Evolutionary conservation across 1,140 invertebrate genomes (phyloP).

Genomic region (Lepidurus packardi): DNA sequence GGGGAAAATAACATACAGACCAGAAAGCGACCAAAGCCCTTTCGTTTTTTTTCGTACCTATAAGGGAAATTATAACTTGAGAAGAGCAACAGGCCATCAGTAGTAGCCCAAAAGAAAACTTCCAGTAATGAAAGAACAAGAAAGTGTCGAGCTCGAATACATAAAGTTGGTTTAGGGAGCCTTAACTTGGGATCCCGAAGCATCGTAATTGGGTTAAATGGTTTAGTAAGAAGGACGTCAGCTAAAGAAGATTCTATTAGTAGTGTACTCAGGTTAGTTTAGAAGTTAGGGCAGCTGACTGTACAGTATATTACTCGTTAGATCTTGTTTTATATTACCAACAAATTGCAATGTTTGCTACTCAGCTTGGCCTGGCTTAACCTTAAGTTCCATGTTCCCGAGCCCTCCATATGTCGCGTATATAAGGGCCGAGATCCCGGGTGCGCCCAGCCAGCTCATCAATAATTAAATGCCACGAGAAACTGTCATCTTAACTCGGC

Average conservation of each 20-base stretch:
- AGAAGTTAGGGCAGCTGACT: too few species aligned
- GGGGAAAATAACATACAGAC: not conserved
- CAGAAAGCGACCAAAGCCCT: not conserved
- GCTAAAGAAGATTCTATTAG: constrained; percentile 20
- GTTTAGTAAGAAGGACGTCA: not conserved
- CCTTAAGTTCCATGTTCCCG: too few species aligned
- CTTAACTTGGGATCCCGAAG: not conserved
- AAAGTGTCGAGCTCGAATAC: not conserved
- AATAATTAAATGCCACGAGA: too few species aligned
- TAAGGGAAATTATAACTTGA: not conserved
- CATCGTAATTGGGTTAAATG: constrained; percentile 10
- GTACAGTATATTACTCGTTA: not conserved
- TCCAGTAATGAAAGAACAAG: constrained; percentile 2
- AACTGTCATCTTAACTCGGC: too few species aligned
- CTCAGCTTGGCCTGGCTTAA: not conserved
- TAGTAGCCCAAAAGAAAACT: not conserved
- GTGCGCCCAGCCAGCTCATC: too few species aligned
- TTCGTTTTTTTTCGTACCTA: not conserved
- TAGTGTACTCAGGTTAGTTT: not conserved
- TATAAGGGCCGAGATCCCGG: too few species aligned
- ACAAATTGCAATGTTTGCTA: not conserved
- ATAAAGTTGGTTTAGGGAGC: constrained; percentile 4
- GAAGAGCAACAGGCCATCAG: not conserved
- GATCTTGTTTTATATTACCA: constrained; percentile 7
- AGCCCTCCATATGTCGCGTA: too few species aligned